These are phyloP conservation scores for Amphiura filiformis DNA, from an alignment of 35 echinoderm and acorn worm genomes.

Conservation along the genomic window DNA sequence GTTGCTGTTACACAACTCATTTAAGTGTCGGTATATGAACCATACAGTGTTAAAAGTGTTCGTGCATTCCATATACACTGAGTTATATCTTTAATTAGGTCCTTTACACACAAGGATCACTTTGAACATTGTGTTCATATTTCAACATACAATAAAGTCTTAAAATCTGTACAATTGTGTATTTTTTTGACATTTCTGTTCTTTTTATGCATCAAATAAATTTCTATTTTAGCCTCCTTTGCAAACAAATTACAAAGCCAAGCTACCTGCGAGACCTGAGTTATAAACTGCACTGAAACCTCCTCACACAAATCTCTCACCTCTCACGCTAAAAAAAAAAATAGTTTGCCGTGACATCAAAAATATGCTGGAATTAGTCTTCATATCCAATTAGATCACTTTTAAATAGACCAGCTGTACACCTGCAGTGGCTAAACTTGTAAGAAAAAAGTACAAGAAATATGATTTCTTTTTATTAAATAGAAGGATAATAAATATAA, in stretches of 20 bases:
- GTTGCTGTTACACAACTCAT: background rate
- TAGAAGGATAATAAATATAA: background rate
- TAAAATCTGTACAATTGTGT: background rate
- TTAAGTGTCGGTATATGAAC: background rate
- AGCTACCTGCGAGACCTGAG: background rate
- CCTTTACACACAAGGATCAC: background rate
- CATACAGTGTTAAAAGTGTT: background rate
- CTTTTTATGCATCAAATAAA: background rate
- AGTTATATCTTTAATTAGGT: background rate
- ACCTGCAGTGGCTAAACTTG: background rate
- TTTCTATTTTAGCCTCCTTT: background rate
- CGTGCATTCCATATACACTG: background rate
- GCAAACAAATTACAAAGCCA: background rate
- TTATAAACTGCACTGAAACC: background rate
- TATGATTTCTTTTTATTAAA: background rate
- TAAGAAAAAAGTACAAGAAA: background rate
- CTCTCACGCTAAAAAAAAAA: background rate
- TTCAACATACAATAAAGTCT: constrained; percentile 9
- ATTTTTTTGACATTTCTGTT: background rate
- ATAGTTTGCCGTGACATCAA: background rate
- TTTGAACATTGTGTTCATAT: background rate
- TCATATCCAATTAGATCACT: background rate
- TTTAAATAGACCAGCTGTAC: background rate
- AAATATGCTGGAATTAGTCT: background rate
- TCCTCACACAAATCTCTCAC: background rate